phyloP scores from a whole-genome alignment of 2,888 invertebrate genomes.

The Amitus sp. region DNA sequence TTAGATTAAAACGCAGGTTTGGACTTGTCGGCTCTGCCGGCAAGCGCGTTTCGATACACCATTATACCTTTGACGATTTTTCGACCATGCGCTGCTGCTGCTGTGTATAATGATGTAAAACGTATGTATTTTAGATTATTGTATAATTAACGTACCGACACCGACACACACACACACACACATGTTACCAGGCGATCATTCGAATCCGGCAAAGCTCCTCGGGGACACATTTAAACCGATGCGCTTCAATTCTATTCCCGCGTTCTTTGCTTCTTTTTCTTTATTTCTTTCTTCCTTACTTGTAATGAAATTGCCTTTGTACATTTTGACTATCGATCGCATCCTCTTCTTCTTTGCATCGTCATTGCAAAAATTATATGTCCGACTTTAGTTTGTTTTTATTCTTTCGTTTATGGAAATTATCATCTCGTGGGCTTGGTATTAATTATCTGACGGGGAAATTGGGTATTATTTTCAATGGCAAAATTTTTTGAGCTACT shows the following conservation, averaged over 20 bases:
- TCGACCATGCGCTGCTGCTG: constrained; percentile 55
- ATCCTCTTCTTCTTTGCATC: constrained; percentile 14
- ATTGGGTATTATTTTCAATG: not conserved
- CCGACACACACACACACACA: constrained; percentile 22
- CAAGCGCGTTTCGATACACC: constrained; percentile 49
- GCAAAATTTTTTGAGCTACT: constrained; percentile 3
- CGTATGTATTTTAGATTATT: constrained; percentile 64
- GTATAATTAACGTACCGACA: constrained; percentile 55
- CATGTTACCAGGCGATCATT: constrained; percentile 8
- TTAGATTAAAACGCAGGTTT: too few relatives aligned
- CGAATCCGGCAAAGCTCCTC: constrained; percentile 26
- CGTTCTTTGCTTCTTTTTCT: constrained; percentile 5
- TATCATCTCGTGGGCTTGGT: not conserved
- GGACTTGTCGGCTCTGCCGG: constrained; percentile 14
- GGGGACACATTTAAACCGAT: constrained; percentile 35
- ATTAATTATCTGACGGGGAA: not conserved
- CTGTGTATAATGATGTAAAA: constrained; percentile 62
- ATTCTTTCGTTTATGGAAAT: constrained; percentile 8
- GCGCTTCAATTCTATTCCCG: constrained; percentile 43
- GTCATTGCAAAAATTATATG: constrained; percentile 23
- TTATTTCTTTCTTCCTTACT: too few relatives aligned
- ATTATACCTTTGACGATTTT: constrained; percentile 51
- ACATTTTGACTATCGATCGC: constrained; percentile 5
- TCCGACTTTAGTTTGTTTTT: constrained; percentile 17
- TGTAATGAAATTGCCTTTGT: not conserved